These are phyloP conservation scores for Pseudachorutes palmiensis DNA, from an alignment of 1,140 invertebrate genomes.

Conservation along the genomic window DNA sequence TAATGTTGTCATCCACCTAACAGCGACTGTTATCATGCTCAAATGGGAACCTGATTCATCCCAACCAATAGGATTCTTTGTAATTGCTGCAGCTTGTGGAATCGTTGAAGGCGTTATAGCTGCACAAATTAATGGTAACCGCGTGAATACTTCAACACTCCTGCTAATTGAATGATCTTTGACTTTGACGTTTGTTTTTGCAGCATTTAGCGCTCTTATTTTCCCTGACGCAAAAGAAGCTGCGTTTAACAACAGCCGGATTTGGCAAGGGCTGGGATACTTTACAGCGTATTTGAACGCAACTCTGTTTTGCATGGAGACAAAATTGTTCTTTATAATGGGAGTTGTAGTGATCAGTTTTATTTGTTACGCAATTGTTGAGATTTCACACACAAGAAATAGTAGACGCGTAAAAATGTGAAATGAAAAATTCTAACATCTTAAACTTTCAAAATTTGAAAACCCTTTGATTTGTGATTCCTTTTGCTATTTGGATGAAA, in stretches of 20 bases:
- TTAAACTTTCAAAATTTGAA: neutral
- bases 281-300: neutral
- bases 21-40: neutral
- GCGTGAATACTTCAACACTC: neutral
- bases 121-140: neutral
- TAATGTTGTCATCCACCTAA: neutral
- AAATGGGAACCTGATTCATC: neutral
- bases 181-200: neutral
- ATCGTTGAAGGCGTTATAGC: neutral
- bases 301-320: neutral
- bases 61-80: neutral
- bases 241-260: neutral
- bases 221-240: neutral
- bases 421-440: neutral
- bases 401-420: neutral
- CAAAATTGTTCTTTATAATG: neutral
- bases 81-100: neutral
- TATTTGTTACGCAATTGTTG: neutral
- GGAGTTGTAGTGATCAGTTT: neutral
- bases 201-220: neutral
- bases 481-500: neutral
- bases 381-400: neutral
- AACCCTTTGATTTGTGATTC: too few relatives aligned
- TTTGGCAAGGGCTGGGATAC: slow-evolving; percentile 1
- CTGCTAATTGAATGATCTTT: neutral